Evolutionary conservation across 2,113 vertebrate genomes (phyloP).

Genomic region (Podarcis raffonei): DNA sequence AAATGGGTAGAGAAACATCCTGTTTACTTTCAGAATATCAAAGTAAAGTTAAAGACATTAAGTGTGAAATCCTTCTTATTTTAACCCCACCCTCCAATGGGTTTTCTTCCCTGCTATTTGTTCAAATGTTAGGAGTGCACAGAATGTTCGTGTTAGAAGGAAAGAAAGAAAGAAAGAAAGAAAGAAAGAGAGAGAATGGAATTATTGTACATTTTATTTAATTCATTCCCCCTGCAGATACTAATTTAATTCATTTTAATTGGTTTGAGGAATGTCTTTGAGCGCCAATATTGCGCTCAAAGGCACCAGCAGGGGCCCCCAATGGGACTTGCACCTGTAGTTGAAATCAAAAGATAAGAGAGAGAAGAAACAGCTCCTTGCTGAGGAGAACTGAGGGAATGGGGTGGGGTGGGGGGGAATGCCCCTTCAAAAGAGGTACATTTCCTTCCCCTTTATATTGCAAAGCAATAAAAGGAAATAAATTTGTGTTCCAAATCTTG

Average conservation of each 20-base stretch:
- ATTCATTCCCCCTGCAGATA: slow-evolving; percentile 60
- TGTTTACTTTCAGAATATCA: background rate
- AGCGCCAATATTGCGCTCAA: slow-evolving; percentile 63
- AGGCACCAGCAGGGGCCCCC: slow-evolving; percentile 57
- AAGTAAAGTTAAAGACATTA: slow-evolving; percentile 29
- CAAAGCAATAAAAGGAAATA: slow-evolving; percentile 73
- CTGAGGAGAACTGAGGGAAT: slow-evolving; percentile 47
- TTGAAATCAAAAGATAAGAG: slow-evolving; percentile 66
- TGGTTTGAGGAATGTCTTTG: slow-evolving; percentile 58
- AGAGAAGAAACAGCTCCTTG: slow-evolving; percentile 49
- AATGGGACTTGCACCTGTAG: slow-evolving; percentile 50
- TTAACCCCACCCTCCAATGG: rapidly evolving
- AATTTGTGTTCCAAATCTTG: slow-evolving; percentile 68
- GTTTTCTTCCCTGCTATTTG: slow-evolving; percentile 20
- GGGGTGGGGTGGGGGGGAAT: slow-evolving; percentile 5
- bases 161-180: slow-evolving; percentile 24
- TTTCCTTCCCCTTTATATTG: slow-evolving; percentile 66
- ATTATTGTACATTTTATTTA: slow-evolving; percentile 62
- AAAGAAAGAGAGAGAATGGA: slow-evolving; percentile 3
- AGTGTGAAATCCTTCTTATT: background rate
- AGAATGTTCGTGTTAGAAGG: slow-evolving; percentile 29
- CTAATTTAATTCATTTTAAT: slow-evolving; percentile 69
- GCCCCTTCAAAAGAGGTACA: slow-evolving; percentile 61
- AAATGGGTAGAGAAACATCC: background rate
- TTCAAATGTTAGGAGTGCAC: background rate